Base-by-base conservation (phyloP, 2,113 vertebrate genomes). In the Phasianus colchicus region DNA sequence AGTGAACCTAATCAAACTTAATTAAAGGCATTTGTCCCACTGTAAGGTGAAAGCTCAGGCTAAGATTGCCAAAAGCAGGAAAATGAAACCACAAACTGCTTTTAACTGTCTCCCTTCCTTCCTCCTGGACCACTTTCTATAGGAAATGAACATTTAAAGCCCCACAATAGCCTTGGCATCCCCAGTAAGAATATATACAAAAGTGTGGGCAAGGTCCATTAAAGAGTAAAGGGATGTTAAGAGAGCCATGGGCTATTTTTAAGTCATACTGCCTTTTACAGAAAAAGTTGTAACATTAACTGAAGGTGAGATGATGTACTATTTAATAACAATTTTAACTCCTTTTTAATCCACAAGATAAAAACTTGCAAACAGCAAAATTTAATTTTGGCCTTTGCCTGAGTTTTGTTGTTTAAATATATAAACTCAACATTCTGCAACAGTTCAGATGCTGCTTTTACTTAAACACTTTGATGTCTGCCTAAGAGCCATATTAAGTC, bases 391-490 rank as follows among this genome's bases (percentile, higher is more conserved):
- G 5, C 16, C 29, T 64, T 64, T 79, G 67, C 34, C 34, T 61
- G 32, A 72, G 60, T 79, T 64, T 22, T 83, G 21, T 52, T 4
- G 25, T 67, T 93, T 86, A 72, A 86, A 71, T 3, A 50, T 22
- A 38, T 9, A 48, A 82, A 55, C 6, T 55, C 7, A 8, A 64
- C 24, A 13, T 8, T 25, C 29, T 34, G 27, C 60, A 24, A 45
- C 10, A 13, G 19, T 27, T 45, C 1, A 0, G 70, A 48, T 50
- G 42, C 8, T 2, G 1, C 60, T 21, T 58, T 87, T 20, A 74
- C 13, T 50, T 55, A 48, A 88, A 60, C 27, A 48, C 25, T 70
- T 21, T 11, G 29, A 60, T 58, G 22, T 0, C 0, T 34, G 25
- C 38, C 73, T 80, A 83, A 84, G 6, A 63, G 30, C 11, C 43